phyloP scores from a whole-genome alignment of 2,797 vertebrate species.

The Rhynchonycteris naso region DNA sequence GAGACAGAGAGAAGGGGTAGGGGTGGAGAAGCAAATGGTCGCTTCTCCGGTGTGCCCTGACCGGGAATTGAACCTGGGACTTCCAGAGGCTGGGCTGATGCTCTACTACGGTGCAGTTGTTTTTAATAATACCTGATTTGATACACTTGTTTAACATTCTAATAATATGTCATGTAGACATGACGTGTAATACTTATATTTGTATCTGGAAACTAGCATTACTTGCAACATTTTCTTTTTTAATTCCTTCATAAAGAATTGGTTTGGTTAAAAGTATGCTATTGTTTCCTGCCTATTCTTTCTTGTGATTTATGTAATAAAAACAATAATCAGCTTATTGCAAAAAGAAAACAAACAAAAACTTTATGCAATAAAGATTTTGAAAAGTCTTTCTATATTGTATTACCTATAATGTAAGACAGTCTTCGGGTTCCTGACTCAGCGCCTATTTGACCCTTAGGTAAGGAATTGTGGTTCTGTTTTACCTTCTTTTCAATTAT shows the following conservation, averaged over 20 bases:
- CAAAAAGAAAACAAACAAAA: not conserved
- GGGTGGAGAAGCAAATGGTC: too few relatives aligned
- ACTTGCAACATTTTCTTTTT: constrained; percentile 20
- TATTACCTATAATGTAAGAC: not conserved
- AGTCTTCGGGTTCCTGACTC: not conserved
- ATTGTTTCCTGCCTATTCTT: not conserved
- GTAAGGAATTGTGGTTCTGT: not conserved
- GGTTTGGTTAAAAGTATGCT: not conserved
- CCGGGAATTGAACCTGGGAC: too few relatives aligned
- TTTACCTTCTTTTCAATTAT: not conserved
- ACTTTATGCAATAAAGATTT: not conserved
- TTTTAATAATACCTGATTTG: constrained; percentile 16
- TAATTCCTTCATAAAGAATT: constrained; percentile 40
- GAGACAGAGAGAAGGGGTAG: too few relatives aligned
- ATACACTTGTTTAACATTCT: constrained; percentile 44
- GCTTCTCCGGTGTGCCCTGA: too few relatives aligned
- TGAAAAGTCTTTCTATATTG: not conserved
- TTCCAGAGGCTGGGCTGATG: too few relatives aligned
- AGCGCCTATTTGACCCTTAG: not conserved
- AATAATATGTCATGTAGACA: not conserved
- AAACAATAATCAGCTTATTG: not conserved
- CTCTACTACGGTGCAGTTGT: not conserved
- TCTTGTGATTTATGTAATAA: constrained; percentile 6
- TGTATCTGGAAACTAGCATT: not conserved
- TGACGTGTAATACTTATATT: not conserved